Evolutionary conservation across 2,113 vertebrate species (phyloP), one percentile per base, ranked within the genome.

Genomic region (Eptesicus fuscus): DNA sequence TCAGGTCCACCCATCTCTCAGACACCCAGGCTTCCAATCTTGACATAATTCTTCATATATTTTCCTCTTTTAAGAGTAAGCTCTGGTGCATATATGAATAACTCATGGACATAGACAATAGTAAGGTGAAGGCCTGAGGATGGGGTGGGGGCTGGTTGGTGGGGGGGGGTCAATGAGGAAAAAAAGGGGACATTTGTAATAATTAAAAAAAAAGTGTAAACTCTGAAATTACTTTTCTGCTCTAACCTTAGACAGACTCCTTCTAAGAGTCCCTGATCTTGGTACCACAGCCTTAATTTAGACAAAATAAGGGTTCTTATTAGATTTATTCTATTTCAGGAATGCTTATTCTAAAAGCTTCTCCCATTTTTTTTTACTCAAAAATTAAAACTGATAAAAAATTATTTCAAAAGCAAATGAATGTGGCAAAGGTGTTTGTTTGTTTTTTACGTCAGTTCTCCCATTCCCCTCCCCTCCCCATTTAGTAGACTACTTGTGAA

Each of bases 341-440:
- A 95, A 23, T 44, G n/a, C 59, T 96, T 84, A 80, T 44, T 88
- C 59, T 79, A 67, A 61, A 95, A 88, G 17, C 4, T 40, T 67
- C 51, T 70, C 35, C 32, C 82, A 91, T 65, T 74, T 76, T 25
- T 53, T 59, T 13, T 35, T 69, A 88, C 13, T 76, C 16, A 70
- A 79, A 91, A 88, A 53, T 44, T 51, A 89, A 93, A 91, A 56
- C 30, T 84, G 90, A 51, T 91, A 61, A 74, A 65, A 22, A 92
- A 87, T 79, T 77, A 83, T 86, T 85, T 96, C 30, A 74, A 95
- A 74, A 88, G 56, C 20, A 77, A 95, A 44, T 71, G 35, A 84
- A 83, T 85, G 61, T 83, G 71, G 44, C 37, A 59, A 63, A 40
- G 17, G 18, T 77, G 80, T 20, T 18, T 70, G 74, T 3, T 32